A percentile compares a stretch with the other conserved stretches of the same genome.
Conservation (phyloP, 2,113 vertebrate species). For the Trematocara marginatum region DNA sequence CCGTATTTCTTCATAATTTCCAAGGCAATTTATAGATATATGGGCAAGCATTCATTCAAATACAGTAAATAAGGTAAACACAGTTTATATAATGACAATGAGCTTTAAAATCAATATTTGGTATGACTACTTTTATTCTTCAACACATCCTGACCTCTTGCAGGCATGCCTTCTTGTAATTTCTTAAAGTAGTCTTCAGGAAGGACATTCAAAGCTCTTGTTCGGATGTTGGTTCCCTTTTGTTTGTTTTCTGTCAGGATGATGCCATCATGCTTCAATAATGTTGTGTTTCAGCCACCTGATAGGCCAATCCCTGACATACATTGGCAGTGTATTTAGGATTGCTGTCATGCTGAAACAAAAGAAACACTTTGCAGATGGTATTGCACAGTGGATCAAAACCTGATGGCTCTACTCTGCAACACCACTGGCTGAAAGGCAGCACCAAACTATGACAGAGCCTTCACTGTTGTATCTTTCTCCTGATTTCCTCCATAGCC, state of each 20-base stretch:
- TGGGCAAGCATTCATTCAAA: neutral
- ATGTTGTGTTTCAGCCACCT: neutral
- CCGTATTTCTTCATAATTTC: neutral
- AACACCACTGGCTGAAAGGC: neutral
- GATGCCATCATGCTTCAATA: neutral
- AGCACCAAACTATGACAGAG: neutral
- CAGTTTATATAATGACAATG: neutral
- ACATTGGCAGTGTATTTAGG: neutral
- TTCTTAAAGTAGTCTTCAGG: neutral
- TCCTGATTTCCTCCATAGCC: neutral
- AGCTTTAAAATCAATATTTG: neutral
- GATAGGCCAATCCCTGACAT: neutral
- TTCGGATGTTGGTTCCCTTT: neutral
- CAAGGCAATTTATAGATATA: neutral
- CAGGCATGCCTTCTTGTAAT: neutral
- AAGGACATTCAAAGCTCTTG: neutral
- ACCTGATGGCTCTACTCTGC: neutral
- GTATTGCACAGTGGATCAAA: neutral
- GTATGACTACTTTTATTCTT: neutral
- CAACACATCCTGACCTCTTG: neutral
- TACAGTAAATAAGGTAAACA: neutral
- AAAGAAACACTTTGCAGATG: neutral
- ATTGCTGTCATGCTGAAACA: neutral
- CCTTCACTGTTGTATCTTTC: neutral
- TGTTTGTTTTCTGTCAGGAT: neutral